Evolutionary conservation across 1,140 invertebrate genomes (phyloP).

Genomic region (Cotesia chilonis): DNA sequence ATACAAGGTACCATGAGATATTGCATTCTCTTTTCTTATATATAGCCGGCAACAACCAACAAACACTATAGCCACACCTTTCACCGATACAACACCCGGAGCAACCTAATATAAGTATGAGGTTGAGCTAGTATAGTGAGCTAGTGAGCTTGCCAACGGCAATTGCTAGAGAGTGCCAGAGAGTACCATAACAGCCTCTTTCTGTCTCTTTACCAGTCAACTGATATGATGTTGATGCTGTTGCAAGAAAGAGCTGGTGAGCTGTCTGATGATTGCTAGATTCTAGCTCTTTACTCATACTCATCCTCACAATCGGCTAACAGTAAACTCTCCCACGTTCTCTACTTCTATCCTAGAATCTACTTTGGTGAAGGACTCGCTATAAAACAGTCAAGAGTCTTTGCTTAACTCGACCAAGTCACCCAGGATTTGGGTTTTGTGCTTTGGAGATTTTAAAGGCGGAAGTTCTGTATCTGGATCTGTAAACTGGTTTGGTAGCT

Average conservation of each 20-base stretch:
- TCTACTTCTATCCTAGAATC: background rate
- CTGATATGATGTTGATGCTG: background rate
- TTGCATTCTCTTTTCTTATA: slow-evolving; percentile 62
- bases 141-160: background rate
- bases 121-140: background rate
- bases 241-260: background rate
- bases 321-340: slow-evolving; percentile 54
- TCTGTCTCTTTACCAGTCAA: background rate
- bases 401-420: no score
- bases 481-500: no score
- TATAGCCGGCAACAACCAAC: slow-evolving; percentile 40
- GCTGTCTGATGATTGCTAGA: no score
- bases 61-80: slow-evolving; percentile 58
- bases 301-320: slow-evolving; percentile 44
- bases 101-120: background rate
- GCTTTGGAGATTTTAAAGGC: no score
- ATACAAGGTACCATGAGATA: slow-evolving; percentile 47
- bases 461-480: no score
- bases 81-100: slow-evolving; percentile 62
- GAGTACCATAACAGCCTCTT: slow-evolving; percentile 7
- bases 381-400: background rate
- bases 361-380: background rate
- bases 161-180: background rate
- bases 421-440: no score
- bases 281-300: slow-evolving; percentile 1